Evolutionary conservation across 2,113 vertebrate species (phyloP).

Genomic region (Chloropsis cyanopogon): DNA sequence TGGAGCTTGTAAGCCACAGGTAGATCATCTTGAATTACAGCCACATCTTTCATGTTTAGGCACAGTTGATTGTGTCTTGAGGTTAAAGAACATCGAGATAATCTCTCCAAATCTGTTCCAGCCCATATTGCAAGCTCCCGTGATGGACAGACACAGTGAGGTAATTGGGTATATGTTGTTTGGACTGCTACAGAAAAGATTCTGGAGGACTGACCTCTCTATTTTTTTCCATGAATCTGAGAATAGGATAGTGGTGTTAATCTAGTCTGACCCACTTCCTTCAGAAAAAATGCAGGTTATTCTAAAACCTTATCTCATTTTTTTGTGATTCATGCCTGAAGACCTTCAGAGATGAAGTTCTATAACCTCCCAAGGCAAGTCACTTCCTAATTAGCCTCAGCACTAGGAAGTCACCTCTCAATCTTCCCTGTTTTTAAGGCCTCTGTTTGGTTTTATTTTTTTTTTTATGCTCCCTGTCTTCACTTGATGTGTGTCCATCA

Average conservation of each 20-base stretch:
- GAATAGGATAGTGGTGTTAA: not conserved
- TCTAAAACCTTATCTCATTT: not conserved
- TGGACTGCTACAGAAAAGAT: not conserved
- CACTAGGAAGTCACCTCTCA: not conserved
- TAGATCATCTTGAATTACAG: not conserved
- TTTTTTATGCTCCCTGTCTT: not conserved
- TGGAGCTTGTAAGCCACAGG: not conserved
- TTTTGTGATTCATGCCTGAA: not conserved
- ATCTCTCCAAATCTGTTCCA: not conserved
- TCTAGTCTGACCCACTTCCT: not conserved
- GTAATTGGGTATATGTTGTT: not conserved
- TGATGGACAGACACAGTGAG: not conserved
- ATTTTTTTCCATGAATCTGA: not conserved
- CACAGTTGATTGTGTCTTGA: not conserved
- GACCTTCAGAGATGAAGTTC: not conserved
- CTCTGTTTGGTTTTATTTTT: not conserved
- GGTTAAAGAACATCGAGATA: not conserved
- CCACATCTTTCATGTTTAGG: not conserved
- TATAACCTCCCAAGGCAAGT: not conserved
- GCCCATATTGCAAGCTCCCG: not conserved
- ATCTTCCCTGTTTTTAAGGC: not conserved
- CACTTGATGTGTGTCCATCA: rapidly evolving
- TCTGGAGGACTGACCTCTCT: not conserved
- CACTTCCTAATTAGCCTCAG: not conserved
- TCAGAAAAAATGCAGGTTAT: not conserved